A percentile compares a stretch with the other conserved stretches of the same genome.
Evolutionary conservation across 2,797 vertebrate genomes (phyloP).

Genomic region (Rhodeus uyekii): DNA sequence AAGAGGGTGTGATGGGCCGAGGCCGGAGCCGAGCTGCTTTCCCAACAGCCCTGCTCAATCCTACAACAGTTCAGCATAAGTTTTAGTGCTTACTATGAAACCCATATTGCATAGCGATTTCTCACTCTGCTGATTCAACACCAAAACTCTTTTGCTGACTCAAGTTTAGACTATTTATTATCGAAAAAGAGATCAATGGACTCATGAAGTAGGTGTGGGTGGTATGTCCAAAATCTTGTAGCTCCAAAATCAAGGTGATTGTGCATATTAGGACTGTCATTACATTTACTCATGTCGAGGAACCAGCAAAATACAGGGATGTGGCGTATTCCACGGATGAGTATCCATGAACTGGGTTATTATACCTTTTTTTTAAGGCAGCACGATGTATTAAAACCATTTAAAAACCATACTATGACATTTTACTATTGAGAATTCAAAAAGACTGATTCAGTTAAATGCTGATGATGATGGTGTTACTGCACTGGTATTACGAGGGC

Average conservation of each 20-base stretch:
- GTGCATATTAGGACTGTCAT: too few relatives aligned
- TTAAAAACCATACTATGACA: too few relatives aligned
- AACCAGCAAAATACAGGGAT: too few relatives aligned
- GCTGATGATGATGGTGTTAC: too few relatives aligned
- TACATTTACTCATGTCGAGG: too few relatives aligned
- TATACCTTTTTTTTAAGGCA: too few relatives aligned
- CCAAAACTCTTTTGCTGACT: constrained; percentile 25
- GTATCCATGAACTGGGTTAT: too few relatives aligned
- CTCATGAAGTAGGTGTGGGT: not conserved
- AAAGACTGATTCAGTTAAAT: too few relatives aligned
- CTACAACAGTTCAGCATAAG: constrained; percentile 30
- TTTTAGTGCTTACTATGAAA: constrained; percentile 43
- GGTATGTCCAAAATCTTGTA: not conserved
- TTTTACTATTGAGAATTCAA: too few relatives aligned
- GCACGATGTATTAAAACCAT: too few relatives aligned
- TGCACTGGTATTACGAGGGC: too few relatives aligned
- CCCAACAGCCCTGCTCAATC: not conserved
- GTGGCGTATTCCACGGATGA: too few relatives aligned
- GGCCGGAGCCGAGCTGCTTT: not conserved
- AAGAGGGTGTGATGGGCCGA: not conserved
- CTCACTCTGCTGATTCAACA: constrained; percentile 28
- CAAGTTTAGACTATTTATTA: constrained; percentile 20
- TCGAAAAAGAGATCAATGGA: constrained; percentile 13
- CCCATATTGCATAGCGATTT: constrained; percentile 10
- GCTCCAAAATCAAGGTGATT: not conserved